Conservation (phyloP, 2,113 vertebrate species). For the Pogona vitticeps region DNA sequence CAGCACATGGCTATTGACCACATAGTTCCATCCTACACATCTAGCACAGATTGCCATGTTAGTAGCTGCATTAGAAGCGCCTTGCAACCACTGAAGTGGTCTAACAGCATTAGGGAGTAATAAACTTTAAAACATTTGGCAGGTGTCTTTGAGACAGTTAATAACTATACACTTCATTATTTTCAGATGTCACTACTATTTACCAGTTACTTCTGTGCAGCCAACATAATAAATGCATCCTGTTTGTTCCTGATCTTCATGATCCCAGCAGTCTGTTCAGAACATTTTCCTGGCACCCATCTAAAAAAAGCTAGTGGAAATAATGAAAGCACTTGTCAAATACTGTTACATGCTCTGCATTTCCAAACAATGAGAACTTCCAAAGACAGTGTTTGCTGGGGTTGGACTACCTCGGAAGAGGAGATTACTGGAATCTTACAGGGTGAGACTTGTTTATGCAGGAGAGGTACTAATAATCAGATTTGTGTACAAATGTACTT, state of each 20-base stretch:
- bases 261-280: neutral
- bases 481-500: neutral
- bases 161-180: slow-evolving; percentile 12
- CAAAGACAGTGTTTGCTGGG: neutral
- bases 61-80: neutral
- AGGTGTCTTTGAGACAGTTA: neutral
- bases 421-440: neutral
- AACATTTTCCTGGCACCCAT: neutral
- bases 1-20: neutral
- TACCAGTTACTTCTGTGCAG: slow-evolving; percentile 1
- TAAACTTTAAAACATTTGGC: slow-evolving; percentile 2
- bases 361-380: neutral
- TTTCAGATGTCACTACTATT: neutral
- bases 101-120: neutral
- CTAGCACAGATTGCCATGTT: neutral
- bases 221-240: neutral
- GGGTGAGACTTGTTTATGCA: neutral
- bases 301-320: neutral
- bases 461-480: neutral
- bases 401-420: neutral
- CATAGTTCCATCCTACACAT: neutral
- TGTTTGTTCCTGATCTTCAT: neutral
- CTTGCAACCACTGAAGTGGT: neutral
- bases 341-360: neutral
- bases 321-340: neutral